phyloP scores from a whole-genome alignment of 2,797 vertebrate genomes.

The Crenuchus spilurus region DNA sequence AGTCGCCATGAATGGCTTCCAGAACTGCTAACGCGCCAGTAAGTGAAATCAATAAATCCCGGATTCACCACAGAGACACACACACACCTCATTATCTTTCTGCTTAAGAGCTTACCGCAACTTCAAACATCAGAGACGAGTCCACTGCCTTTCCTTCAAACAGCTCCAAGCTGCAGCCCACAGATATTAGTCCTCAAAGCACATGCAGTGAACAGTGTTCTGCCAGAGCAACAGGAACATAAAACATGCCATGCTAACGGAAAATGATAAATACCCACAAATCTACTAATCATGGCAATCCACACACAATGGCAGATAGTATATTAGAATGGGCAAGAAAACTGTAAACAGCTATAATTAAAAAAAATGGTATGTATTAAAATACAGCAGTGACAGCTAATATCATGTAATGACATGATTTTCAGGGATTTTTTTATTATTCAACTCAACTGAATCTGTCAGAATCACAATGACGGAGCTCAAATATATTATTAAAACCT shows the following conservation, averaged over 20 bases:
- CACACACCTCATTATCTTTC: neutral
- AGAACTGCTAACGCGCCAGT: neutral
- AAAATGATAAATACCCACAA: neutral
- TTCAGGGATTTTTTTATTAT: too few species aligned
- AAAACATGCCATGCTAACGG: neutral
- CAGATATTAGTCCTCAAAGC: neutral
- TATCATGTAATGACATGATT: neutral
- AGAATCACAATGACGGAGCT: too few species aligned
- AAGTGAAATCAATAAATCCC: constrained; percentile 43
- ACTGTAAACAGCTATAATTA: neutral
- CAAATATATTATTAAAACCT: too few species aligned
- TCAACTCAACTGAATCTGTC: too few species aligned
- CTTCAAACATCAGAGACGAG: neutral
- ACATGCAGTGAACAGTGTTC: neutral
- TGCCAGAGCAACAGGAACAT: neutral
- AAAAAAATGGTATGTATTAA: neutral
- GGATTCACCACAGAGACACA: constrained; percentile 17
- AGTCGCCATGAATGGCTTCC: neutral
- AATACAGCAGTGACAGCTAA: too few species aligned
- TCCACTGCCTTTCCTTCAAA: neutral
- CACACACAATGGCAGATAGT: neutral
- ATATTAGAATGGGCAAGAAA: too few species aligned
- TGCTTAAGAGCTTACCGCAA: constrained; percentile 4
- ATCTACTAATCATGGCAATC: neutral
- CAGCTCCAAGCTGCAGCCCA: neutral